Conservation (phyloP, 53 echinoderm and acorn worm genomes). For the Luidia sarsii region DNA sequence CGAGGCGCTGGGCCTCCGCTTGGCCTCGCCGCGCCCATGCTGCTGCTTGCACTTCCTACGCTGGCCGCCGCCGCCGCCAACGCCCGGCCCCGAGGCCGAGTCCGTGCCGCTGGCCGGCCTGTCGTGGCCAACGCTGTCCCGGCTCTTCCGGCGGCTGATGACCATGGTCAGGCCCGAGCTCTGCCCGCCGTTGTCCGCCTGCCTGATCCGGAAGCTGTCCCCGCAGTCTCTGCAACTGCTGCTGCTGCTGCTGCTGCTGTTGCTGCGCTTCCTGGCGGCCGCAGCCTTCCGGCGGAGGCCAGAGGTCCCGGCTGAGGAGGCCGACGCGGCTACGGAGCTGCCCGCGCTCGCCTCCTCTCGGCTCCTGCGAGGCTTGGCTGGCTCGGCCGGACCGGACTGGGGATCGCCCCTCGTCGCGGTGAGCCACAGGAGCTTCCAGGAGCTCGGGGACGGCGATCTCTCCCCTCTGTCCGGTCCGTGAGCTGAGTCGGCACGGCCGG, state of each 20-base stretch:
- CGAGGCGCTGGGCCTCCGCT: background rate
- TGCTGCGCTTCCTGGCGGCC: conserved; percentile 1
- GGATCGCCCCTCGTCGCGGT: background rate
- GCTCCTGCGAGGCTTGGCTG: background rate
- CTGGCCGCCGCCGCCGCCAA: background rate
- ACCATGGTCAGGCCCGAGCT: conserved; percentile 35
- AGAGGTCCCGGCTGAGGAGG: too few relatives aligned
- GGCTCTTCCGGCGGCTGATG: conserved; percentile 15
- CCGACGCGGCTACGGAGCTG: too few relatives aligned
- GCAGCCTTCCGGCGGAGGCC: background rate
- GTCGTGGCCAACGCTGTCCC: background rate
- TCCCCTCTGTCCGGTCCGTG: background rate
- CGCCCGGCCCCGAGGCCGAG: background rate
- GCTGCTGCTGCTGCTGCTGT: background rate
- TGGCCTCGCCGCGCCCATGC: background rate
- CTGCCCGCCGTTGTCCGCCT: background rate
- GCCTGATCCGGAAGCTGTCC: conserved; percentile 8
- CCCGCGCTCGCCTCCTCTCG: too few relatives aligned
- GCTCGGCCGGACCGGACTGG: background rate
- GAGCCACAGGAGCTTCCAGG: conserved; percentile 16
- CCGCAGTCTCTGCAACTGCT: background rate
- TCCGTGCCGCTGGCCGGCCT: conserved; percentile 21
- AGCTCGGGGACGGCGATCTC: background rate
- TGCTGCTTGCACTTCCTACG: conserved; percentile 43
- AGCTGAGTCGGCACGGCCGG: too few relatives aligned